Conservation (phyloP, 1,140 invertebrate genomes). For the Drosophila carrolli region DNA sequence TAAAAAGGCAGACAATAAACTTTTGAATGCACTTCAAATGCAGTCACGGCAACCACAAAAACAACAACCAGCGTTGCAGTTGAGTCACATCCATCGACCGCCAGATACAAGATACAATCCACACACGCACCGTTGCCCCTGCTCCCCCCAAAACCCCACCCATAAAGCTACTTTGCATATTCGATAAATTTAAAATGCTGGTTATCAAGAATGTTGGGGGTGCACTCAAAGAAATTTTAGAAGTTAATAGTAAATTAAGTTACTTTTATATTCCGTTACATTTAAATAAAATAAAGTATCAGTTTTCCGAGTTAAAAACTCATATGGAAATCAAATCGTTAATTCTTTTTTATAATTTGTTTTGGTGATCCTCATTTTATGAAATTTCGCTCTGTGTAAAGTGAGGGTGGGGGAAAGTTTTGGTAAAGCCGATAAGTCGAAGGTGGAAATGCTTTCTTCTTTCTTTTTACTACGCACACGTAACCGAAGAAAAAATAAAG, state of each 20-base stretch:
- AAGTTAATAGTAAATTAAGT: too few species aligned
- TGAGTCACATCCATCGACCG: slow-evolving; percentile 71
- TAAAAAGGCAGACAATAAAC: slow-evolving; percentile 65
- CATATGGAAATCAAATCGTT: too few species aligned
- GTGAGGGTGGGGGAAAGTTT: slow-evolving; percentile 15
- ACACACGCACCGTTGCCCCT: slow-evolving; percentile 40
- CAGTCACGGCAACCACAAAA: slow-evolving; percentile 50
- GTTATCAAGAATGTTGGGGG: slow-evolving; percentile 15
- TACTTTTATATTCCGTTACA: too few species aligned
- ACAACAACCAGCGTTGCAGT: slow-evolving; percentile 38
- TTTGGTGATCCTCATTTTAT: neutral
- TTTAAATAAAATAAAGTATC: too few species aligned
- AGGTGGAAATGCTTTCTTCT: slow-evolving; percentile 67
- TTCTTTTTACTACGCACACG: slow-evolving; percentile 56
- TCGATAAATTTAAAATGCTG: slow-evolving; percentile 51
- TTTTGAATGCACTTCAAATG: slow-evolving; percentile 73
- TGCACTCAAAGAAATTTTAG: slow-evolving; percentile 13
- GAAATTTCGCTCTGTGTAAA: neutral
- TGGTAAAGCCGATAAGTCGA: slow-evolving; percentile 15
- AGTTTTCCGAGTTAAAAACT: too few species aligned
- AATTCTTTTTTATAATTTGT: neutral
- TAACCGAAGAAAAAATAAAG: slow-evolving; percentile 46
- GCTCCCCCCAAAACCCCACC: slow-evolving; percentile 18
- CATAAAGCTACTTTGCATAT: slow-evolving; percentile 73
- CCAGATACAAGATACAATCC: slow-evolving; percentile 49